These are phyloP conservation scores for Anoplolepis gracilipes DNA, from an alignment of 1,140 invertebrate genomes.

Conservation along the genomic window DNA sequence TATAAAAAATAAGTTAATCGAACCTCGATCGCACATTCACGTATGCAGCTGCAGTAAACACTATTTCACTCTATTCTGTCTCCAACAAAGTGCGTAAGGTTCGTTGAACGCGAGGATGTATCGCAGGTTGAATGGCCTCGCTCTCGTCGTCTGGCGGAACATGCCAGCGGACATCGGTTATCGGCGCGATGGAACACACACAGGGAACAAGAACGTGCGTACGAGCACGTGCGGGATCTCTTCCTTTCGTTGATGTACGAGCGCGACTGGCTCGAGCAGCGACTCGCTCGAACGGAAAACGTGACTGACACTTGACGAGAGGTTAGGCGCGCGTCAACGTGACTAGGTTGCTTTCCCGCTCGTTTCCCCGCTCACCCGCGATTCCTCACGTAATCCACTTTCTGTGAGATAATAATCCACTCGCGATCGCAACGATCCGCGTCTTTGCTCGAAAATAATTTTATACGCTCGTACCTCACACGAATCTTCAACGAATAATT, in stretches of 20 bases:
- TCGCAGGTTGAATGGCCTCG: conserved; percentile 67
- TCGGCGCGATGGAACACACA: conserved; percentile 29
- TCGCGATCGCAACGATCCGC: neutral
- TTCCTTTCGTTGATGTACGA: neutral
- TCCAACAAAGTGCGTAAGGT: conserved; percentile 80
- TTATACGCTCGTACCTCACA: neutral
- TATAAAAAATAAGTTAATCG: conserved; percentile 41
- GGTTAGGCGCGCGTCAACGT: conserved; percentile 70
- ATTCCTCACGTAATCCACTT: too few species aligned
- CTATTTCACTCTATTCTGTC: conserved; percentile 83
- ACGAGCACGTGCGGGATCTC: neutral
- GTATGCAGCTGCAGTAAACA: conserved; percentile 67
- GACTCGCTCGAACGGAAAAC: conserved; percentile 24
- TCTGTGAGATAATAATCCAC: neutral
- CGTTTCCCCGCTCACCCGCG: neutral
- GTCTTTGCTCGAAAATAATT: neutral
- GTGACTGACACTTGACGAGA: conserved; percentile 73
- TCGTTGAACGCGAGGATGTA: conserved; percentile 73
- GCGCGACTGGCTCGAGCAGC: neutral
- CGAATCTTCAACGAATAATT: neutral
- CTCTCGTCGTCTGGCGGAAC: conserved; percentile 69
- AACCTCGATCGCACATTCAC: neutral
- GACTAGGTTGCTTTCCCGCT: too few species aligned
- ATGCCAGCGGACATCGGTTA: conserved; percentile 70
- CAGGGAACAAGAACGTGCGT: neutral